Evolutionary conservation across 1,140 invertebrate genomes (phyloP), one percentile per base, ranked within the genome.

Genomic region (Carcinoscorpius rotundicauda): DNA sequence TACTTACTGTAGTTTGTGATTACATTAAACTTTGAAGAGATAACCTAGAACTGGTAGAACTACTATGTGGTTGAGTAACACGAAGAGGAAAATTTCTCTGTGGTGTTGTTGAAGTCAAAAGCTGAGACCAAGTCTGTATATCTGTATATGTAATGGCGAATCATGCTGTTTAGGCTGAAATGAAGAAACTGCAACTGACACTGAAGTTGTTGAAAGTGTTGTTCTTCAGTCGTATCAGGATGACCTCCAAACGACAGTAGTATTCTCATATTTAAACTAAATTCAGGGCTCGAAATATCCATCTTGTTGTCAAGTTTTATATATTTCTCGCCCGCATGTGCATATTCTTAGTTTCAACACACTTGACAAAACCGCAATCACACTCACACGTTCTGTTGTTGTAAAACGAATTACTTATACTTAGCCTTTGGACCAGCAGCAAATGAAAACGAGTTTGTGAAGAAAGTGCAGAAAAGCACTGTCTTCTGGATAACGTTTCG

Each of bases 1-100:
- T 52, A 62, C 75, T 78, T 84, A 91, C 88, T 57, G 91, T 90
- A 63, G 89, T 92, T 77, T 92, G 89, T 2, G 89, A 87, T 75
- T 91, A 88, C 86, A 93, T 89, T 61, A 86, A 75, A 72, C 80
- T 83, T 66, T 84, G 84, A 6, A 88, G 90, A 48, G 87, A 86
- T 2, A 76, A 61, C 48, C 72, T 68, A 61, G 58, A 59, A 48
- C 65, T 57, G 48, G 52, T 51, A 6, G 64, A 29, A 29, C 29
- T 29, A 29, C 29, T 60, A 55, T 65, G 63, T 8, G 69, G 69
- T 62, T 70, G 66, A 48, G 68, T 68, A 59, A 69, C 64, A 64
- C 68, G 64, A 52, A 68, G 60, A 9, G 57, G 52, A 67, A 60
- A 53, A 52, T 61, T 60, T 56, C 56, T 60, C 10, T 64, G 69